Percentiles rank a stretch among this genome's conserved stretches.
Evolutionary conservation across 1,140 invertebrate genomes (phyloP).

Genomic region (Nasonia longicornis): DNA sequence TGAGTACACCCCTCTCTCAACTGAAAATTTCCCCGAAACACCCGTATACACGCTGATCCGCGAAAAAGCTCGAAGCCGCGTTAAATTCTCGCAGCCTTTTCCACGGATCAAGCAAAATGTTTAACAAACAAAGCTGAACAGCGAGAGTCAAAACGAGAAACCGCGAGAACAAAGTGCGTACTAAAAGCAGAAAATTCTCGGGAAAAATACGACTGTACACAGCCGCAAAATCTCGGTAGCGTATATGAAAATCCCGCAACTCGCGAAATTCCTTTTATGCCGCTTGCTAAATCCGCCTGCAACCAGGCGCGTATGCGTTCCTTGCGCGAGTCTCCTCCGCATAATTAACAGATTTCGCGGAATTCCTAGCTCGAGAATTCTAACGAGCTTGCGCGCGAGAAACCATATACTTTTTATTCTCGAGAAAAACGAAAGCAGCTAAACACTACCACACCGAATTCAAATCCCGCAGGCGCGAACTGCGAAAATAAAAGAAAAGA

Average conservation of each 20-base stretch:
- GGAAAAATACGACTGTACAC: background rate
- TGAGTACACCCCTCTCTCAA: no score
- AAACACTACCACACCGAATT: no score
- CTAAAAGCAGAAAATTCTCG: background rate
- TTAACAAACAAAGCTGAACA: background rate
- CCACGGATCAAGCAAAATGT: background rate
- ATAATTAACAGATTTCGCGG: background rate
- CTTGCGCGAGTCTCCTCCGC: background rate
- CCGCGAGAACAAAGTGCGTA: background rate
- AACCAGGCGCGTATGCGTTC: background rate
- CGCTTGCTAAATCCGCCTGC: background rate
- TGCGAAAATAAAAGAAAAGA: no score
- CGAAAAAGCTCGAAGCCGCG: no score
- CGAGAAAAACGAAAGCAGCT: no score
- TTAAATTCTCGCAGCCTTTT: no score
- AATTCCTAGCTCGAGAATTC: background rate
- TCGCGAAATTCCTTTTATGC: constrained; percentile 7
- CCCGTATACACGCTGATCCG: no score
- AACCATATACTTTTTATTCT: no score
- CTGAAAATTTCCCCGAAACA: no score
- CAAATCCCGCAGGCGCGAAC: no score
- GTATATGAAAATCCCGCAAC: constrained; percentile 4
- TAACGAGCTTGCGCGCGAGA: no score
- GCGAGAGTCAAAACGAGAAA: background rate
- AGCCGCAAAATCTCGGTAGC: background rate